These are phyloP conservation scores for Eulemur rubriventer DNA, from an alignment of 2,797 vertebrate genomes.

Conservation along the genomic window DNA sequence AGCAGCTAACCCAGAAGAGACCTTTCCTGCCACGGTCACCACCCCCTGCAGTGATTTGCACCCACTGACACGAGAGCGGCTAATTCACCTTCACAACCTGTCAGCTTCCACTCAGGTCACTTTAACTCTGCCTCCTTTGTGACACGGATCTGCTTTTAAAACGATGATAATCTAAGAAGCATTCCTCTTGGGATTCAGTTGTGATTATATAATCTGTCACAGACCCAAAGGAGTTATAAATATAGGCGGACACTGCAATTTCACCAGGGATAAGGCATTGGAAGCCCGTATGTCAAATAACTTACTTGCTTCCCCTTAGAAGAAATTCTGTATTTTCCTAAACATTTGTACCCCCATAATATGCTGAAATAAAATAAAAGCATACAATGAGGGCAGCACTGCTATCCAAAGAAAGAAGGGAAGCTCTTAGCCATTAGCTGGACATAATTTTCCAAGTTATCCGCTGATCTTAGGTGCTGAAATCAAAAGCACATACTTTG, in stretches of 20 bases:
- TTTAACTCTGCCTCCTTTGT: slow-evolving; percentile 58
- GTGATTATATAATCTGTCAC: slow-evolving; percentile 69
- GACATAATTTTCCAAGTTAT: slow-evolving; percentile 48
- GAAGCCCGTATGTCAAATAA: slow-evolving; percentile 42
- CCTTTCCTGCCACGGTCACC: background rate
- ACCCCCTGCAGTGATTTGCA: background rate
- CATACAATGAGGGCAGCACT: background rate
- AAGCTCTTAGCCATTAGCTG: slow-evolving; percentile 55
- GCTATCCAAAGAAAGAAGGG: background rate
- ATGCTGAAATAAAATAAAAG: background rate
- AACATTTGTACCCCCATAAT: no score
- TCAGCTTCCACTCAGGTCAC: slow-evolving; percentile 66
- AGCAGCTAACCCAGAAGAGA: slow-evolving; percentile 43
- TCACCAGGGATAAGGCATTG: slow-evolving; percentile 13
- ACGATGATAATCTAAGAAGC: slow-evolving; percentile 21
- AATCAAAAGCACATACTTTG: slow-evolving; percentile 69
- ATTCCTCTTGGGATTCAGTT: slow-evolving; percentile 20
- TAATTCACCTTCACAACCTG: slow-evolving; percentile 74
- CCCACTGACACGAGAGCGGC: slow-evolving; percentile 27
- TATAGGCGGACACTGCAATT: background rate
- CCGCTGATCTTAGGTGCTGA: slow-evolving; percentile 53
- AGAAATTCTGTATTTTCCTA: slow-evolving; percentile 32
- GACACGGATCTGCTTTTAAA: slow-evolving; percentile 62
- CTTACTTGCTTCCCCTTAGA: slow-evolving; percentile 44
- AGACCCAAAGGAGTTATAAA: slow-evolving; percentile 37